Conservation (phyloP, 1,140 invertebrate species). For the Sitobion miscanthi region DNA sequence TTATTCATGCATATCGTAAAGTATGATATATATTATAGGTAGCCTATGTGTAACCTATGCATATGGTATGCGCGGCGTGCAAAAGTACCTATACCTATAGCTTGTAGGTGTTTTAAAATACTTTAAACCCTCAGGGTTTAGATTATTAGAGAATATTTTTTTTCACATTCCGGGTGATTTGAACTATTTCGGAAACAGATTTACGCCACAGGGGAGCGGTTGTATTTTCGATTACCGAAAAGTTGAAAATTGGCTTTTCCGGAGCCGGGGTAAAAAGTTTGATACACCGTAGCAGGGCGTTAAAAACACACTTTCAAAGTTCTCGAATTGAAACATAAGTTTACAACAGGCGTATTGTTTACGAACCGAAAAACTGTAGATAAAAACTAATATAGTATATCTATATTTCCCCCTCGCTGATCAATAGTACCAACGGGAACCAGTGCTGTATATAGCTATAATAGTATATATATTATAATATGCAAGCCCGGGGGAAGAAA, state of each 20-base stretch:
- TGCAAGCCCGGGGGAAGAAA: background rate
- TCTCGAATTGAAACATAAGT: conserved; percentile 50
- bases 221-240: conserved; percentile 43
- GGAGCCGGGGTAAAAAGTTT: background rate
- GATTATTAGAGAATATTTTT: conserved; percentile 35
- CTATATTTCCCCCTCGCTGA: background rate
- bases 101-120: background rate
- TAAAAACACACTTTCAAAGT: conserved; percentile 33
- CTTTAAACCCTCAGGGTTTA: background rate
- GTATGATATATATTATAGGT: background rate
- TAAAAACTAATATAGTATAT: conserved; percentile 12
- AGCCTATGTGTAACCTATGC: no score
- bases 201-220: conserved; percentile 16
- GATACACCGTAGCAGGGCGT: background rate
- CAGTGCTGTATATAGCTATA: background rate
- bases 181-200: conserved; percentile 31
- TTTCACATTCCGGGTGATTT: conserved; percentile 33
- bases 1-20: background rate
- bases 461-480: background rate
- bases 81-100: background rate
- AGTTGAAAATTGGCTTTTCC: conserved; percentile 52
- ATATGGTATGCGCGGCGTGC: background rate
- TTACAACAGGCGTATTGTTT: background rate
- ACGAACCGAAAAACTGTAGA: conserved; percentile 19
- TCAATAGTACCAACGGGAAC: conserved; percentile 2